Evolutionary conservation across 2,797 vertebrate genomes (phyloP).

Genomic region (Eospalax fontanierii): DNA sequence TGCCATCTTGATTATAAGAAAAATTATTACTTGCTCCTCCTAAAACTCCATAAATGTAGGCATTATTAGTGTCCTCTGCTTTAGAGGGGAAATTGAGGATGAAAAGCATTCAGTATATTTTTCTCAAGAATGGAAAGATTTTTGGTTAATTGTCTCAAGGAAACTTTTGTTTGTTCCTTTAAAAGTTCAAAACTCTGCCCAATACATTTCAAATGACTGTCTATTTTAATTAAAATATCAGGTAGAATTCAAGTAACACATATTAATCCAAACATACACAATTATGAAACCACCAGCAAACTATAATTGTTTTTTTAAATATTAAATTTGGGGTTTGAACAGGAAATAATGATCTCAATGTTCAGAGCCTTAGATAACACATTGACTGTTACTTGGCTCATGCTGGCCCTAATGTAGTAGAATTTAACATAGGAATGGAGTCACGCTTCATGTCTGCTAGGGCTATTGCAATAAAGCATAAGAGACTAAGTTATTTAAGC

Average conservation of each 20-base stretch:
- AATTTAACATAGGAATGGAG: not conserved
- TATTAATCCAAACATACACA: not conserved
- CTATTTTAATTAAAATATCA: constrained; percentile 33
- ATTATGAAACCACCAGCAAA: constrained; percentile 33
- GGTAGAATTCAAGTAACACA: not conserved
- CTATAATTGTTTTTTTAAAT: constrained; percentile 18
- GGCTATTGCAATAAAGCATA: not conserved
- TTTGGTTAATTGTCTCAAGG: not conserved
- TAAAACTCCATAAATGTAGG: not conserved
- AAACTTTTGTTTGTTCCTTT: not conserved
- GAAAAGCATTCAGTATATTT: not conserved
- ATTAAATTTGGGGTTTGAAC: not conserved
- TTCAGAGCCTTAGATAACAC: not conserved
- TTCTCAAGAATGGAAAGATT: not conserved
- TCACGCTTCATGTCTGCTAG: not conserved
- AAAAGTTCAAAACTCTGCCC: constrained; percentile 3
- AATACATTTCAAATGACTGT: not conserved
- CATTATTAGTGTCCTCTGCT: not conserved
- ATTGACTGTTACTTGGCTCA: not conserved
- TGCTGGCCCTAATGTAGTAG: not conserved
- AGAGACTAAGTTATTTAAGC: not conserved
- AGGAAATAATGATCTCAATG: not conserved
- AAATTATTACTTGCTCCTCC: constrained; percentile 27
- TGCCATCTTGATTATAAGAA: not conserved
- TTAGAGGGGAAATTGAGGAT: constrained; percentile 31